These are phyloP conservation scores for Scalopus aquaticus DNA, from an alignment of 2,113 vertebrate species.

Conservation along the genomic window DNA sequence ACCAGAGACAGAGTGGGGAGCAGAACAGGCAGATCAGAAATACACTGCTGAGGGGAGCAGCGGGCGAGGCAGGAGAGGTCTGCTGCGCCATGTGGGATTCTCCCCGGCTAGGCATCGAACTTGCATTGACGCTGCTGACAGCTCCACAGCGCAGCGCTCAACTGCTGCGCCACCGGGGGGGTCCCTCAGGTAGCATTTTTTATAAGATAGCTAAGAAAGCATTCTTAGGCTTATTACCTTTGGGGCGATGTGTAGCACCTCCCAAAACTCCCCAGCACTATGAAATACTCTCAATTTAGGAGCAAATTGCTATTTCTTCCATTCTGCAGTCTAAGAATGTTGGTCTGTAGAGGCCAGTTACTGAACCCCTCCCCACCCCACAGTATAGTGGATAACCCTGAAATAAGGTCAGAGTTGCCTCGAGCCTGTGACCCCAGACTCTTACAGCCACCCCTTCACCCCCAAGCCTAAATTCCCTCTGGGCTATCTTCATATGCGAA, in stretches of 20 bases:
- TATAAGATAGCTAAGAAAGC: background rate
- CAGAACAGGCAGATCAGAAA: no score
- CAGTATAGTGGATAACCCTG: background rate
- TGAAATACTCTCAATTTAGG: background rate
- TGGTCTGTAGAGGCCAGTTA: background rate
- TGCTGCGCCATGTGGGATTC: no score
- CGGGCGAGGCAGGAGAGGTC: no score
- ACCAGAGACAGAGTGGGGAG: no score
- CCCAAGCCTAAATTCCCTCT: background rate
- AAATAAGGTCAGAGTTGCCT: background rate
- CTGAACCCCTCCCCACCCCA: background rate
- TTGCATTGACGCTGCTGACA: no score
- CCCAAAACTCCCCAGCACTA: background rate
- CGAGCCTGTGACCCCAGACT: background rate
- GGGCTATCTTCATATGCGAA: background rate
- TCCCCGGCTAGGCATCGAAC: no score
- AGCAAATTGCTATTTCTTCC: background rate
- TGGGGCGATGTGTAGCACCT: background rate
- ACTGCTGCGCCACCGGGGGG: no score
- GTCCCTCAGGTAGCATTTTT: slow-evolving; percentile 4
- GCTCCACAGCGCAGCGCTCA: no score
- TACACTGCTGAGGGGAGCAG: no score
- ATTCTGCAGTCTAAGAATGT: slow-evolving; percentile 20
- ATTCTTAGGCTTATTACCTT: background rate
- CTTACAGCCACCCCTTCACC: background rate